Conservation (phyloP, 2,888 invertebrate species). For the Melanophora roralis region DNA sequence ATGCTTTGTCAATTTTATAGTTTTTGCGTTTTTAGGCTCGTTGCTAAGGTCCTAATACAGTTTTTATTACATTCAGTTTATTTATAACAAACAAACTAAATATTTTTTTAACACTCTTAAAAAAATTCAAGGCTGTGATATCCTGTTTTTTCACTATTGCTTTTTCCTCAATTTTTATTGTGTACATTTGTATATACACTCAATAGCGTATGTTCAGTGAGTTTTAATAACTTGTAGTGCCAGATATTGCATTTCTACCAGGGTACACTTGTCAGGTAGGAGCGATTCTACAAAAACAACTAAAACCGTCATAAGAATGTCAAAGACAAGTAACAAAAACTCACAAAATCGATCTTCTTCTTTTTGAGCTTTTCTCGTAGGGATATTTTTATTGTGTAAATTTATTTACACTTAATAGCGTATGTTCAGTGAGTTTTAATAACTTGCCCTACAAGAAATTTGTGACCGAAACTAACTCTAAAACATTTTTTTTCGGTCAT, state of each 20-base stretch:
- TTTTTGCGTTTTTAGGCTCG: neutral
- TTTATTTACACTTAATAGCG: neutral
- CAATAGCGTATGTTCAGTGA: neutral
- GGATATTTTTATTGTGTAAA: slow-evolving; percentile 40
- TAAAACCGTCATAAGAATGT: too few relatives aligned
- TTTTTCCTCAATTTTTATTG: slow-evolving; percentile 40
- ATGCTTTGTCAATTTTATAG: neutral
- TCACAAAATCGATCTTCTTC: too few relatives aligned
- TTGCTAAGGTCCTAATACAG: too few relatives aligned
- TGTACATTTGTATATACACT: slow-evolving; percentile 20
- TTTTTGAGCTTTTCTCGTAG: too few relatives aligned
- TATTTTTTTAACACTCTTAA: too few relatives aligned
- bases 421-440: slow-evolving; percentile 2
- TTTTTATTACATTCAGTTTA: too few relatives aligned
- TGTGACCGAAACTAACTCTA: too few relatives aligned
- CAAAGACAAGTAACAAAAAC: too few relatives aligned
- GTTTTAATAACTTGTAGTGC: neutral
- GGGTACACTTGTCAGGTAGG: too few relatives aligned
- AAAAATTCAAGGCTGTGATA: slow-evolving; percentile 25
- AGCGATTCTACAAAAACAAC: too few relatives aligned
- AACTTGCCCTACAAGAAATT: neutral
- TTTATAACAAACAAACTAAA: too few relatives aligned
- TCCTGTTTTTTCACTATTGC: slow-evolving; percentile 25
- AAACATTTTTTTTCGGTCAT: too few relatives aligned
- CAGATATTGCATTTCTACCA: neutral